Evolutionary conservation across 2,113 vertebrate species (phyloP).

Genomic region (Ammodytes marinus): DNA sequence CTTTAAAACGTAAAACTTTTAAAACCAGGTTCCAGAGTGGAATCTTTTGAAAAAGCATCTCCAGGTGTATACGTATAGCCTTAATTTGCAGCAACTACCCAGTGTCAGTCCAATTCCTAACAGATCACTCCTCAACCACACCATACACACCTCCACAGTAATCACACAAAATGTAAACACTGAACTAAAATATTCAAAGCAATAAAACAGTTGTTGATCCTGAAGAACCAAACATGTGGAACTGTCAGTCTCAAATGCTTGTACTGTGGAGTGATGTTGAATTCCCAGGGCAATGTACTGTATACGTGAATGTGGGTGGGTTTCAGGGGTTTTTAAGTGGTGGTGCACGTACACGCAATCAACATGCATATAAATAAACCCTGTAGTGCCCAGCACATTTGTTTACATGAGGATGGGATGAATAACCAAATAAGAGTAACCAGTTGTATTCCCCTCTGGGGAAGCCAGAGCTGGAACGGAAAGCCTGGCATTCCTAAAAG

Average conservation of each 20-base stretch:
- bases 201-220: conserved; percentile 28
- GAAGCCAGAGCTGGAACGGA: conserved; percentile 68
- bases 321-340: conserved; percentile 29
- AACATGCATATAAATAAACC: conserved; percentile 51
- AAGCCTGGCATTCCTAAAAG: conserved; percentile 71
- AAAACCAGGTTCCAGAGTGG: too few species aligned
- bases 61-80: too few species aligned
- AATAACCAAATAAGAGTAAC: conserved; percentile 82
- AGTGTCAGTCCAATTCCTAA: background rate
- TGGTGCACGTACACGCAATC: conserved; percentile 37
- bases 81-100: conserved; percentile 16
- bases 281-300: conserved; percentile 12
- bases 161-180: conserved; percentile 39
- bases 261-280: background rate
- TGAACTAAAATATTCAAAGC: conserved; percentile 29
- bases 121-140: conserved; percentile 24
- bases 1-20: too few species aligned
- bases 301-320: conserved; percentile 13
- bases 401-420: conserved; percentile 78
- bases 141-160: conserved; percentile 19
- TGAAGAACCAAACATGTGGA: conserved; percentile 26
- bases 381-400: conserved; percentile 53
- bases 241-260: conserved; percentile 11
- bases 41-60: too few species aligned
- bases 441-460: conserved; percentile 64